Conservation (phyloP, 2,797 vertebrate genomes). For the Ptychadena robeensis region DNA sequence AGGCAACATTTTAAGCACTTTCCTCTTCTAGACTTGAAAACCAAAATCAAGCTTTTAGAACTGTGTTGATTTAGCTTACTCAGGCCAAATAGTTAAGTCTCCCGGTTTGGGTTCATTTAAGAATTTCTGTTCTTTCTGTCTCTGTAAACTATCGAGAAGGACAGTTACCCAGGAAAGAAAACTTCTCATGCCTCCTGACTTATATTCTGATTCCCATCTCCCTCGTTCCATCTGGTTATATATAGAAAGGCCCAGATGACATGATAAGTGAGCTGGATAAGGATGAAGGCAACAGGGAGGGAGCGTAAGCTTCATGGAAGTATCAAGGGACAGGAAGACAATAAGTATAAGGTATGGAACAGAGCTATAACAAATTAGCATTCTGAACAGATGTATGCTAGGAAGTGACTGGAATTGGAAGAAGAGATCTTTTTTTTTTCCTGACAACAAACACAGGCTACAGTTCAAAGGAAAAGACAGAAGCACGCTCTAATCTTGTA, state of each 20-base stretch:
- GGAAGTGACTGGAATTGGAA: constrained; percentile 34
- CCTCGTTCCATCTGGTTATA: constrained; percentile 8
- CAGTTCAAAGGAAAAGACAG: constrained; percentile 48
- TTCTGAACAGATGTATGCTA: constrained; percentile 50
- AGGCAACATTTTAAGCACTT: too few relatives aligned
- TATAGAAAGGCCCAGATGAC: constrained; percentile 35
- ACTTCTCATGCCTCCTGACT: not conserved
- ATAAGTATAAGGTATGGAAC: constrained; percentile 46
- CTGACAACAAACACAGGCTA: constrained; percentile 47
- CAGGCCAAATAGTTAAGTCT: too few relatives aligned
- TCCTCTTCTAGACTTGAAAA: too few relatives aligned
- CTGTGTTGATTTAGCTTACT: too few relatives aligned
- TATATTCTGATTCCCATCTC: not conserved
- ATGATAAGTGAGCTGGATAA: constrained; percentile 48
- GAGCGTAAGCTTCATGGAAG: constrained; percentile 39
- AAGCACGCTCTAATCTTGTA: constrained; percentile 27
- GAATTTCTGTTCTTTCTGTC: too few relatives aligned
- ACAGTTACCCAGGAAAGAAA: not conserved
- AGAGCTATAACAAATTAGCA: constrained; percentile 35
- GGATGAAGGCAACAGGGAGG: constrained; percentile 36
- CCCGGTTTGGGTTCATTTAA: too few relatives aligned
- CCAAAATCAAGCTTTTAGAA: too few relatives aligned
- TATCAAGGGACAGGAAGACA: constrained; percentile 19
- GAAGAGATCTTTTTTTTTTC: constrained; percentile 19
- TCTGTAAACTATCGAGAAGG: too few relatives aligned